Evolutionary conservation across 2,113 vertebrate genomes (phyloP).

Genomic region (Crotalus viridis): DNA sequence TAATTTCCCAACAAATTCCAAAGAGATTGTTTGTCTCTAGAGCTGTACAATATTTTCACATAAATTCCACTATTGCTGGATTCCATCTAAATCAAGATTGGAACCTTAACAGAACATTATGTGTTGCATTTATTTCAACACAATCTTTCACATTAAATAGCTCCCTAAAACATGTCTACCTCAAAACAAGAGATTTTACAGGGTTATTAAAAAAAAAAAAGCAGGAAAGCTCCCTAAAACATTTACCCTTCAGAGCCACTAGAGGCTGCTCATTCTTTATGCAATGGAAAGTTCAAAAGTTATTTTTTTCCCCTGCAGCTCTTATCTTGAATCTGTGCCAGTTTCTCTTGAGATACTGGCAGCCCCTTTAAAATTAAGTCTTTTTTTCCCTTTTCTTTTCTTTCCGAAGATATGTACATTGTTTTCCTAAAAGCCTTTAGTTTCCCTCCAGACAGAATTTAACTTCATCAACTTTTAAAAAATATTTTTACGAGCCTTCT

Average conservation of each 20-base stretch:
- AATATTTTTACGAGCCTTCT: not conserved
- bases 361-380: not conserved
- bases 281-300: not conserved
- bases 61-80: not conserved
- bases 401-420: not conserved
- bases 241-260: not conserved
- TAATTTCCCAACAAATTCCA: not conserved
- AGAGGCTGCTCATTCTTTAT: not conserved
- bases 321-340: not conserved
- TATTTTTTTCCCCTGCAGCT: not conserved
- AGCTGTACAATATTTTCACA: not conserved
- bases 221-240: not conserved
- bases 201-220: not conserved
- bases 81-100: not conserved
- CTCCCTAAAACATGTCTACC: not conserved
- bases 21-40: not conserved
- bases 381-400: not conserved
- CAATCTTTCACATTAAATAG: not conserved
- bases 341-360: not conserved
- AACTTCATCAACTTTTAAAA: not conserved
- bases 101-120: not conserved
- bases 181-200: not conserved
- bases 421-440: not conserved
- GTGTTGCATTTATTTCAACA: not conserved
- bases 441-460: not conserved